Evolutionary conservation across 2,797 vertebrate species (phyloP).

Genomic region (Buceros bicornis): DNA sequence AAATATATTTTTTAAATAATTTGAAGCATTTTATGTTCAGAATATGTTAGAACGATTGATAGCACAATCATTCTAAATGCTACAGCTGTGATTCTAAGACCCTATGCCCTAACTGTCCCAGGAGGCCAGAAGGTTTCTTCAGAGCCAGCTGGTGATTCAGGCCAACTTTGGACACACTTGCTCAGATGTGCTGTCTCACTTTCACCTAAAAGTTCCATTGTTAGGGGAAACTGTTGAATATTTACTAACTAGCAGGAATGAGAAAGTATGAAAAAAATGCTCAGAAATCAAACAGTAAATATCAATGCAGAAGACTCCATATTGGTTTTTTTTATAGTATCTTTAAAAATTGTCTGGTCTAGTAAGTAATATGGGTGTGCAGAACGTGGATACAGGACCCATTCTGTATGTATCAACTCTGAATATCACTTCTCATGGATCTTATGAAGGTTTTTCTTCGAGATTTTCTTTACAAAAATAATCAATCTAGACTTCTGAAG

Average conservation of each 20-base stretch:
- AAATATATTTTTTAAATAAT: background rate
- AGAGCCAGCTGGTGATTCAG: background rate
- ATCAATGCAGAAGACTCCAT: background rate
- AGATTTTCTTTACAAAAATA: background rate
- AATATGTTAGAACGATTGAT: too few species aligned
- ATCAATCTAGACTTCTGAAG: background rate
- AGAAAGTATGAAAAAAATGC: background rate
- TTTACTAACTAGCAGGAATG: background rate
- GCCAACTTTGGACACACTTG: background rate
- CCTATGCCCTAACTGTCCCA: background rate
- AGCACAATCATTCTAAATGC: background rate
- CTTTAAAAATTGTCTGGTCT: background rate
- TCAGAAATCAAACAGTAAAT: background rate
- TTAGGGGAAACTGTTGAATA: background rate
- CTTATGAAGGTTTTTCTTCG: background rate
- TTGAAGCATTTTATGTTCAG: background rate
- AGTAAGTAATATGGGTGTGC: background rate
- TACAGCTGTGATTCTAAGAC: background rate
- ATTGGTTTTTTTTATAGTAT: background rate
- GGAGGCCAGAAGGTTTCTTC: background rate
- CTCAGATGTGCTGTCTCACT: background rate
- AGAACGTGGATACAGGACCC: background rate
- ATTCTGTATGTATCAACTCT: background rate
- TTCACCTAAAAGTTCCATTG: background rate
- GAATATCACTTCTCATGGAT: background rate